Base-by-base conservation (phyloP, 1,140 invertebrate genomes). In the Vanessa atalanta region DNA sequence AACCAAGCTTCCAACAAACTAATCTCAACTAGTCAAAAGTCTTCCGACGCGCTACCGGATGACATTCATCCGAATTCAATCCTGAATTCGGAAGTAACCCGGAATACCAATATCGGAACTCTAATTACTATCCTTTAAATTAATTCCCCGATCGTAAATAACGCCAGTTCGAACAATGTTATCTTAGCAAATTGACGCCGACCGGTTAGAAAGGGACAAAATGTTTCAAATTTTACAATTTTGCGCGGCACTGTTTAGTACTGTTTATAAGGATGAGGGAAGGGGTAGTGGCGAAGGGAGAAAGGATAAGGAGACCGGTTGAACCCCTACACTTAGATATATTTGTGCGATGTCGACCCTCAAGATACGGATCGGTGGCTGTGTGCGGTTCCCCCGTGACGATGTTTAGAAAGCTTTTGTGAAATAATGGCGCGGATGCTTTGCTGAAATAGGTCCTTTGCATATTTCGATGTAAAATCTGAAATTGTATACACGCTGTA, bases 121-220 rank as follows among this genome's bases (percentile, higher is more conserved):
- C 72, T 83, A 88, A 89, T 85, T 84, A 86, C 70, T 81, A 82
- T 79, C 79, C 80, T 83, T 79, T 80, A 83, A 85, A 88, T 89
- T 88, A 88, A 88, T 88, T 85, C 79, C 78, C 81, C 82, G 76
- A 84, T 82, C 81, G 81, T 88, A 88, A 87, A 89, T 86, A 88
- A 83, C 48, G 23, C 76, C 65, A 72, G 60, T 37, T 55, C 65
- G 73, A 81, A 84, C 86, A 85, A 83, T 89, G 83, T 90, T 90
- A 89, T 89, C 87, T 86, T 90, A 89, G 82, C 87, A 89, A 91
- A 91, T 89, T 88, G 88, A 86, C 81, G 81, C 73, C 79, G 60
- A 61, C 66, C 74, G 72, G 73, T 69, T 76, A 78, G 81, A 85
- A 75, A 57, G 85, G 79, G 84, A 87, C 79, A 81, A 81, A 84